Evolutionary conservation across 2,797 vertebrate genomes (phyloP), one percentile per base, ranked within the genome.

Genomic region (Pangasius larnaudii): DNA sequence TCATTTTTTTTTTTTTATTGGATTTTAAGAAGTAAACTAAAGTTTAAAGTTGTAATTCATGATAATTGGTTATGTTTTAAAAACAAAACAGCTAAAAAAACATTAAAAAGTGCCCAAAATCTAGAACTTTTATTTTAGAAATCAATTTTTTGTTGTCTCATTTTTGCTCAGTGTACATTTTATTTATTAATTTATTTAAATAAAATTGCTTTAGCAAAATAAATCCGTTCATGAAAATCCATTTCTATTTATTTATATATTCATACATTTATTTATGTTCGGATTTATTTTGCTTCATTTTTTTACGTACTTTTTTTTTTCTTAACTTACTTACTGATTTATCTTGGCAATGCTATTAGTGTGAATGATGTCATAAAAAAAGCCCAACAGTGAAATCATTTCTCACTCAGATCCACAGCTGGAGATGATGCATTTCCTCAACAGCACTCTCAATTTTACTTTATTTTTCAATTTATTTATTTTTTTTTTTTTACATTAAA

Each of bases 381-480:
- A 80, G 14, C 36, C 63, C 30, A 33, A 36, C 39, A 49, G 82
- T 67, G 56, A 79, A 53, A 36, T 88, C 9, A 46, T 59, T 83
- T 71, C 46, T 56, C 49, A 51, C 46, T 63, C 71, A 11, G 24
- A 63, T 51, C 65, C 51, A 77, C 19, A 67, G 51, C 53, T 65
- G 46, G 36, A 87, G 83, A 75, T 83, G 7, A 65, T 77, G 85
- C 83, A 84, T 83, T 91, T 91, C 82, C 88, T 65, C 72, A 53
- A 77, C 74, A n/a, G 5, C 4, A 2, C 74, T 51, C n/a, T 36
- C 5, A 27, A 61, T 82, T 46, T 46, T 46, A 81, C 18, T 36
- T 61, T 16, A 42, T 27, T 81, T 81, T 24, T 30, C 16, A 2
- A 9, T 49, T 56, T 9, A 10, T 58, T 58, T 36, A 9, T 36